These are phyloP conservation scores for Garrulus glandarius DNA, from an alignment of 2,797 vertebrate species.

Conservation along the genomic window DNA sequence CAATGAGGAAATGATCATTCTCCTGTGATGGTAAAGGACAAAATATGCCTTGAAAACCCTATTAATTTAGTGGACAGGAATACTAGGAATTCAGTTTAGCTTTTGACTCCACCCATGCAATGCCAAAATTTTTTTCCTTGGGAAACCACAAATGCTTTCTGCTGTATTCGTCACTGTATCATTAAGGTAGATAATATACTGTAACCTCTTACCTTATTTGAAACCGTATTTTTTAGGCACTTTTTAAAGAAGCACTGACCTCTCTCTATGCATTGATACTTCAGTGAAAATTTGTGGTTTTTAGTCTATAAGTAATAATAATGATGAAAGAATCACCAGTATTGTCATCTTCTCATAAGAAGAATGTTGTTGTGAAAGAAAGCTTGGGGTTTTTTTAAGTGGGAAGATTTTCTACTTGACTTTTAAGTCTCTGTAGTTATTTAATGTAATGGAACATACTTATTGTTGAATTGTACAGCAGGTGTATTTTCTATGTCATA, in stretches of 20 bases:
- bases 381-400: not conserved
- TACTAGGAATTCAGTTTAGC: not conserved
- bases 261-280: not conserved
- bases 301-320: not conserved
- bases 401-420: not conserved
- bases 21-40: not conserved
- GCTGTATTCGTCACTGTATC: not conserved
- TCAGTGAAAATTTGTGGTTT: rapidly evolving
- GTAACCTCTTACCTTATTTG: not conserved
- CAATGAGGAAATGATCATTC: not conserved
- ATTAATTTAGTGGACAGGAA: not conserved
- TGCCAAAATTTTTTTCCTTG: not conserved
- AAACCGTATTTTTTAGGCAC: not conserved
- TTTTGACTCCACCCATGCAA: not conserved
- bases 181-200: not conserved
- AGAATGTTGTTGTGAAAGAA: not conserved
- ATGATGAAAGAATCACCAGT: not conserved
- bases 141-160: not conserved
- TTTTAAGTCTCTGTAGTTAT: not conserved
- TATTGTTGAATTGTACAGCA: not conserved
- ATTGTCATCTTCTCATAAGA: not conserved
- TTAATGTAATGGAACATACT: not conserved
- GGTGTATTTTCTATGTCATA: not conserved
- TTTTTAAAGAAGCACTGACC: not conserved
- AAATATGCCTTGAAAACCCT: not conserved